Percentiles rank a stretch among this genome's conserved stretches.
These are phyloP conservation scores for Percopsis omiscomaycus DNA, from an alignment of 2,797 vertebrate genomes.

Conservation along the genomic window DNA sequence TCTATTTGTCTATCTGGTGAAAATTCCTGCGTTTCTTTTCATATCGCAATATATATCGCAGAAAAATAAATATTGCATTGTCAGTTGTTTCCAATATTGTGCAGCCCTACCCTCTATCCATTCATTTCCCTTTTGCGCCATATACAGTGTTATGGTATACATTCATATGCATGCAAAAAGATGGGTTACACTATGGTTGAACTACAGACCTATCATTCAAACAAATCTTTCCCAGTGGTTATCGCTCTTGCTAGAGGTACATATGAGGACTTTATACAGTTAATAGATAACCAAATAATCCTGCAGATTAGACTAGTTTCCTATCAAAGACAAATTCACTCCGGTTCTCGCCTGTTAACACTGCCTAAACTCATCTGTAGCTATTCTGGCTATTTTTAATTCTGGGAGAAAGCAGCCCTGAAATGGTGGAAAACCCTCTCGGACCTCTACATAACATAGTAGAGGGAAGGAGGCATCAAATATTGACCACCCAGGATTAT, in stretches of 20 bases:
- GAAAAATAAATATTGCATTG: too few relatives aligned
- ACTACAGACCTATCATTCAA: too few relatives aligned
- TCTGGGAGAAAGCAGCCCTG: conserved; percentile 33
- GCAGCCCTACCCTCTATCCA: too few relatives aligned
- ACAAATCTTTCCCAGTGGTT: too few relatives aligned
- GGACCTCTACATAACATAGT: conserved; percentile 37
- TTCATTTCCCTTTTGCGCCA: too few relatives aligned
- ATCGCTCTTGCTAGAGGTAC: neutral
- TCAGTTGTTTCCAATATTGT: too few relatives aligned
- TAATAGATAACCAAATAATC: conserved; percentile 1
- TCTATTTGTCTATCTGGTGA: too few relatives aligned
- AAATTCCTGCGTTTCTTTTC: too few relatives aligned
- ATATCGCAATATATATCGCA: too few relatives aligned
- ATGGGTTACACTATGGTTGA: too few relatives aligned
- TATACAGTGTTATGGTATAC: too few relatives aligned
- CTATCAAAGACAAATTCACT: neutral
- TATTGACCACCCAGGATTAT: conserved; percentile 66
- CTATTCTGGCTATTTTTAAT: conserved; percentile 13
- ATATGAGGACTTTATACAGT: neutral
- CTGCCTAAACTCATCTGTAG: conserved; percentile 11
- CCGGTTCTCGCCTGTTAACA: conserved; percentile 4
- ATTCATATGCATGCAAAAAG: too few relatives aligned
- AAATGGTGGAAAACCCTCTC: conserved; percentile 57
- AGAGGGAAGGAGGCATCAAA: conserved; percentile 61
- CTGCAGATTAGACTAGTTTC: conserved; percentile 2